Base-by-base conservation (phyloP, 1,140 invertebrate genomes). In the Carposina sasakii region DNA sequence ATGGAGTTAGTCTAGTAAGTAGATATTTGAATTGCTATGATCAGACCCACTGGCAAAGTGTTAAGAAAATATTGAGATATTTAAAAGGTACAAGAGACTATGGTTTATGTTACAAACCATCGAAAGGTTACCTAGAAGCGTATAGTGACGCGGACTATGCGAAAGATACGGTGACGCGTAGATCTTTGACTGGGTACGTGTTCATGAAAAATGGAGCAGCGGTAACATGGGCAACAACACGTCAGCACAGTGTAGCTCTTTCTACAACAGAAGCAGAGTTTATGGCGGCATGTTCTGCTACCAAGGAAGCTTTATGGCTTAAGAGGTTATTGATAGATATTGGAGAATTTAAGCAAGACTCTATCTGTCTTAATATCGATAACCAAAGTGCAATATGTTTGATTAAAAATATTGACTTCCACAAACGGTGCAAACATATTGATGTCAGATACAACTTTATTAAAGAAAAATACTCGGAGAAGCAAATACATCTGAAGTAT, bases 191-290 rank as follows among this genome's bases (percentile, higher is more conserved):
- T 10, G 75, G 82, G 5, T 70, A 55, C 33, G 36, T 71, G 2
- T 67, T 72, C 46, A 23, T 39, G 19, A 39, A 21, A 39, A 39
- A 39, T 39, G 66, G 53, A 12, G 54, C 41, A 8, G 34, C 66
- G 6, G 50, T 85, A 16, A 48, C 54, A 15, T 87, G 81, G 85
- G 57, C 63, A 19, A 60, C 60, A 10, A 63, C 54, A 36, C 79
- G 76, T 54, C 85, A 87, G 57, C 49, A 43, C 3, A 71, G 67
- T 1, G 68, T 85, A 13, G 76, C 83, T 81, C 34, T 15, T n/a
- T 79, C 76, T 2, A 69, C 61, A 1, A 76, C 72, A 16, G 76
- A 86, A 45, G 65, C 74, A 13, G 31, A 33, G 31, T 33, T 33
- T 13, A 33, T 33, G 31, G 31, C 31, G 9, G 8, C 31, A 8